Base-by-base conservation (phyloP, 2,888 invertebrate species). In the Cosmorhoe ocellata region DNA sequence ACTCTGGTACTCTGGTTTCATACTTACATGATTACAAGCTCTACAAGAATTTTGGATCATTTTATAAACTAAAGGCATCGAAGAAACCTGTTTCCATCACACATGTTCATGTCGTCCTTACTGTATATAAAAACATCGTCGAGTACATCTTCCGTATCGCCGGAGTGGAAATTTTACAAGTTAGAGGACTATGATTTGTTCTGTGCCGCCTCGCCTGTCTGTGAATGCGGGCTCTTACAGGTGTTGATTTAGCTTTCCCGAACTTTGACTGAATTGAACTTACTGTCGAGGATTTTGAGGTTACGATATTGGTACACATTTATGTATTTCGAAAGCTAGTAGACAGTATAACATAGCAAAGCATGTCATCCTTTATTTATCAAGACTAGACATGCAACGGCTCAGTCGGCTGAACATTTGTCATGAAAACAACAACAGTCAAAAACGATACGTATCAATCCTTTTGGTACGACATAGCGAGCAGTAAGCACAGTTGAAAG, bases 391-490 rank as follows among this genome's bases (percentile, higher is more conserved):
- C 51, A 46, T 51, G 51, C 51, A 28, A 51, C 22, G n/a, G 28
- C 13, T 32, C 14, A 13, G 12, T 28, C 1, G 34, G 26, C 27
- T 31, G 10, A 7, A 34, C 34, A 31, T 41, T 42, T 31, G 10
- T 51, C 41, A 40, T 37, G 26, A 37, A 5, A 46, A 51, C 31
- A 46, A 46, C 36, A 45, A 42, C 43, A 36, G 33, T 44, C 43
- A 40, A 26, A 45, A 46, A 42, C 24, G 49, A 50, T 46, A 38
- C 24, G 33, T 44, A 61, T 52, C 56, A 50, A 55, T 55, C 51
- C 42, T 51, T 54, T 56, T 51, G 41, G 49, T 55, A 55, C 43
- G 54, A 53, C 38, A 31, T 49, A 55, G 49, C 54, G 40, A 48
- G 45, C 44, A 51, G 46, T 54, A 52, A 47, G 42, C 33, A 42